Conservation (phyloP, 2,888 invertebrate genomes). For the Drosophila imparisetae region DNA sequence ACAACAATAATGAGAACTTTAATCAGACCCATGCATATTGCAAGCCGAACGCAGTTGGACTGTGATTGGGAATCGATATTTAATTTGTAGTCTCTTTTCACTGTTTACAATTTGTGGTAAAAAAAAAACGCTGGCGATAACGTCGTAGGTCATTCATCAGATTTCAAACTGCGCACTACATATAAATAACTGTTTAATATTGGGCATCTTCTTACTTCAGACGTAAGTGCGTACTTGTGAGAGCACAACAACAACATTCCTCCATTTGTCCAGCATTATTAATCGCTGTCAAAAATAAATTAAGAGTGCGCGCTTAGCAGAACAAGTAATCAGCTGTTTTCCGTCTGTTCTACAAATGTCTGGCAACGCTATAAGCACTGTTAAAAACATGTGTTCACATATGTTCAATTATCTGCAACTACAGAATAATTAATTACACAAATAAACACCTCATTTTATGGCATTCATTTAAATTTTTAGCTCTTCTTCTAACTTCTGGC, state of each 20-base stretch:
- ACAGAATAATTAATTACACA: no score
- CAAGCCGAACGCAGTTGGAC: conserved; percentile 42
- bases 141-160: conserved; percentile 33
- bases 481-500: neutral
- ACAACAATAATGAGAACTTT: conserved; percentile 16
- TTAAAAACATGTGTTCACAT: neutral
- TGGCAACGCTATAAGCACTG: neutral
- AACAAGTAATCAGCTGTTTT: conserved; percentile 42
- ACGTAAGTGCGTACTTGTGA: neutral
- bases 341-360: conserved; percentile 2
- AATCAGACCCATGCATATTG: conserved; percentile 29
- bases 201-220: neutral
- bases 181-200: neutral
- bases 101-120: conserved; percentile 43
- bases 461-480: no score
- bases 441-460: no score
- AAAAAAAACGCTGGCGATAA: conserved; percentile 37
- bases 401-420: no score
- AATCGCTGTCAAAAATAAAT: conserved; percentile 7
- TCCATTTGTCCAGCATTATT: conserved; percentile 86
- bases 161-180: conserved; percentile 33
- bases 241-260: no score
- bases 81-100: conserved; percentile 26
- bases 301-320: conserved; percentile 7
- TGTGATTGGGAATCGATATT: conserved; percentile 37